Evolutionary conservation across 2,888 invertebrate species (phyloP).

Genomic region (Poecilus cupreus): DNA sequence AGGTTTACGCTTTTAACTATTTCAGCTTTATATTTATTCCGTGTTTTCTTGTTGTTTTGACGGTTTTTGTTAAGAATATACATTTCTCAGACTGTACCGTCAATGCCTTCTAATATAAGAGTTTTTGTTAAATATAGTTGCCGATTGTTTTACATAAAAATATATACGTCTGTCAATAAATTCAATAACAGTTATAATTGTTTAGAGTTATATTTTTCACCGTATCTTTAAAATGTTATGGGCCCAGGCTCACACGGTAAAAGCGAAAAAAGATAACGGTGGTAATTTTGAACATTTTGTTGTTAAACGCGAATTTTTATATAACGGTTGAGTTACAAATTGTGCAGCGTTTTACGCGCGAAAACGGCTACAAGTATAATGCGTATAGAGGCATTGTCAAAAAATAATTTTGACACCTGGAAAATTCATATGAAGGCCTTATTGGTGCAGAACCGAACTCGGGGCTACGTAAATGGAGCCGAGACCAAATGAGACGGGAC

Average conservation of each 20-base stretch:
- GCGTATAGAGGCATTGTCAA: not conserved
- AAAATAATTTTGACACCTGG: slow-evolving; percentile 30
- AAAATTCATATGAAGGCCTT: slow-evolving; percentile 19
- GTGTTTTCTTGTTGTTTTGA: too few relatives aligned
- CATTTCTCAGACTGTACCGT: too few relatives aligned
- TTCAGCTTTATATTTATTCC: too few relatives aligned
- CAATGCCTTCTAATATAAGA: too few relatives aligned
- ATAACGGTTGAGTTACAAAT: not conserved
- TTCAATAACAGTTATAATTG: not conserved
- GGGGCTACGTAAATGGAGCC: slow-evolving; percentile 15
- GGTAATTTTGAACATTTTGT: not conserved
- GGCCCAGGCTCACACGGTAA: not conserved
- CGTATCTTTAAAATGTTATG: not conserved
- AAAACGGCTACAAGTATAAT: not conserved
- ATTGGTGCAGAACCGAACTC: not conserved
- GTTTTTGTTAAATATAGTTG: too few relatives aligned
- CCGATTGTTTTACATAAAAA: too few relatives aligned
- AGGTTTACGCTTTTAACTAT: too few relatives aligned
- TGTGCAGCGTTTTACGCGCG: not conserved
- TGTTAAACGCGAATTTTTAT: not conserved
- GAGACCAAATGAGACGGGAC: not conserved
- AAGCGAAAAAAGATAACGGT: not conserved
- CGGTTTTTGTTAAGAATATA: too few relatives aligned
- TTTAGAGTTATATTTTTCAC: too few relatives aligned
- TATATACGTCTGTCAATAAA: too few relatives aligned